Evolutionary conservation across 2,797 vertebrate species (phyloP), one percentile per base, ranked within the genome.

Genomic region (Brachymystax lenok): DNA sequence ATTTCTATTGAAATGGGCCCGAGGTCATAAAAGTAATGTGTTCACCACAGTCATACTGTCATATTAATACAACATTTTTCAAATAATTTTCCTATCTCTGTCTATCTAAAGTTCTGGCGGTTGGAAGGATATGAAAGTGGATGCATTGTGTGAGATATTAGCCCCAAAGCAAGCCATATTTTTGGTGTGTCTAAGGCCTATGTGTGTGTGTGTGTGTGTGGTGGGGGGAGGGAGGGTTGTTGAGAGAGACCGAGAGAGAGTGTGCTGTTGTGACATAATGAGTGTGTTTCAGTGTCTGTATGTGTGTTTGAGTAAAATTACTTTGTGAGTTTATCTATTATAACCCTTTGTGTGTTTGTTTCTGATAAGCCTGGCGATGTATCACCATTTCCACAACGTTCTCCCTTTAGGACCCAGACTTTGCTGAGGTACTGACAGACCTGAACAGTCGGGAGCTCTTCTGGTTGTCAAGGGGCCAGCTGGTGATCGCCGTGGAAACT

Each of bases 381-480:
- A 59, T 40, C 13, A 54, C 12, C n/a, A 12, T 27, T 61, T 33
- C 69, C 59, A 1, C 16, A 5, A 10, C 40, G 1, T 21, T 73
- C n/a, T 72, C 14, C 28, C 0, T 33, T 30, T 84, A 99, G 98
- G 96, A 97, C 78, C 92, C 95, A 0, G 97, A 98, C 79, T 98
- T 99, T 0, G 97, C 97, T 0, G 98, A 99, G 90, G 97, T 98
- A 81, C 93, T 99, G 88, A 94, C 94, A 0, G 95, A 96, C 73
- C 92, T 99, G 78, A 96, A 96, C 27, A 92, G 93, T 81, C 95
- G 85, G 0, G 98, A 99, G 84, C 93, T 99, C 86, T 95, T 96
- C 84, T 97, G 96, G 97, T 83, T 99, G 73, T 97, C 95, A 1
- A 95, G 95, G 2, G 97, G 97, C 72, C 95, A 98, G 89, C 93